Evolutionary conservation across 2,797 vertebrate genomes (phyloP), one percentile per base, ranked within the genome.

Genomic region (Onychomys arenicola): DNA sequence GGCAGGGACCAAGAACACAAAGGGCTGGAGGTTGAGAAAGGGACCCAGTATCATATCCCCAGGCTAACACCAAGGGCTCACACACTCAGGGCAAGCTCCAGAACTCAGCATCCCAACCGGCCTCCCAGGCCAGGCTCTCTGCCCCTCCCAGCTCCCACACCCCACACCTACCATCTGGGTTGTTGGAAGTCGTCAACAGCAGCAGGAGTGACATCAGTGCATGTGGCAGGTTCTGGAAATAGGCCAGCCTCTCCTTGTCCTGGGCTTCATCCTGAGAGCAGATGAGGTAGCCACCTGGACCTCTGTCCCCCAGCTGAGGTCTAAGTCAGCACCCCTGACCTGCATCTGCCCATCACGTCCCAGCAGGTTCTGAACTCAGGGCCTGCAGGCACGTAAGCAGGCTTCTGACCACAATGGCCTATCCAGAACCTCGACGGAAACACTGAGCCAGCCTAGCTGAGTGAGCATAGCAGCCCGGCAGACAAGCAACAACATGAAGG

Each of bases 151-250:
- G 46, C 17, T 4, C 17, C 57, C 76, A 25, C 0, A 5, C 9
- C 0, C 37, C 23, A 0, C 57, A 73, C 98, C 80, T 98, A 99
- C 99, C 99, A 2, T 99, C 99, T 0, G 99, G 99, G 97, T 99
- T 99, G 98, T 99, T 99, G 95, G 99, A 99, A 0, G 99, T 99
- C 32, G 99, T 99, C 88, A 99, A 99, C 96, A 99, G 98, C 95
- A 99, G 99, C 95, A 99, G 98, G 85, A 99, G 98, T 0, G 99
- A 99, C 0, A 99, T 99, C 37, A 99, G 96, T 0, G 99, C 98
- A 34, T 97, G 98, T 0, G 99, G 98, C 94, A 99, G 96, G 97
- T 99, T 99, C 96, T 98, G 99, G 98, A 99, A 99, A 97, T 99
- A 99, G 2, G 94, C 59, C 97, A 98, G 92, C 99, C 99, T 99